Evolutionary conservation across 2,888 invertebrate species (phyloP).

Genomic region (Salpingus planirostris): DNA sequence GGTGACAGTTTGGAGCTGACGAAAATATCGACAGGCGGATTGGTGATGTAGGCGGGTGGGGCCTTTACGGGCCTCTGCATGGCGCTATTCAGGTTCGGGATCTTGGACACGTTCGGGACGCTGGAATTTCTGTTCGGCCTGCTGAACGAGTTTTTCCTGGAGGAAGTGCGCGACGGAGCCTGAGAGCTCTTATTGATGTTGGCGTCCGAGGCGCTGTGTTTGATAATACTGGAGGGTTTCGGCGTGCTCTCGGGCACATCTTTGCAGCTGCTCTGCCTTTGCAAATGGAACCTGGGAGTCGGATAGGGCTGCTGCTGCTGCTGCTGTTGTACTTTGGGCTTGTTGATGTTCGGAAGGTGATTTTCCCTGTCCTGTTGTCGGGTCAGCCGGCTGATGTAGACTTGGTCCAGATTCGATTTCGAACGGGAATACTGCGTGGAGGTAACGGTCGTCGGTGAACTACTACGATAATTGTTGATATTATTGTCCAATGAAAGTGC

Average conservation of each 20-base stretch:
- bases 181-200: slow-evolving; percentile 34
- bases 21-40: slow-evolving; percentile 40
- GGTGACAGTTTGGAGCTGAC: slow-evolving; percentile 33
- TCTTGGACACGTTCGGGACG: slow-evolving; percentile 33
- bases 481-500: slow-evolving; percentile 38
- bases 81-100: slow-evolving; percentile 24
- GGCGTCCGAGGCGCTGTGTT: slow-evolving; percentile 40
- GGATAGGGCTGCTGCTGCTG: too few relatives aligned
- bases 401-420: slow-evolving; percentile 41
- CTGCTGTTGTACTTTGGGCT: slow-evolving; percentile 8
- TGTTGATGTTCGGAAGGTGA: slow-evolving; percentile 28
- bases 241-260: slow-evolving; percentile 27
- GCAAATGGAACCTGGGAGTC: slow-evolving; percentile 24
- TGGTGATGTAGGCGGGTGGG: slow-evolving; percentile 19
- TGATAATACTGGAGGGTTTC: slow-evolving; percentile 31
- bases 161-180: slow-evolving; percentile 33
- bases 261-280: slow-evolving; percentile 39
- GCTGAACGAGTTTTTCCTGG: slow-evolving; percentile 39
- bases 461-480: slow-evolving; percentile 31
- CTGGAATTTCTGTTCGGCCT: slow-evolving; percentile 31
- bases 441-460: slow-evolving; percentile 23
- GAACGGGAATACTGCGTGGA: slow-evolving; percentile 36
- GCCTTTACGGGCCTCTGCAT: slow-evolving; percentile 6
- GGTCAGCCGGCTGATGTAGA: slow-evolving; percentile 30
- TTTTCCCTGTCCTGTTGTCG: slow-evolving; percentile 33